Base-by-base conservation (phyloP, 2,797 vertebrate species). In the Acrossocheilus fasciatus region DNA sequence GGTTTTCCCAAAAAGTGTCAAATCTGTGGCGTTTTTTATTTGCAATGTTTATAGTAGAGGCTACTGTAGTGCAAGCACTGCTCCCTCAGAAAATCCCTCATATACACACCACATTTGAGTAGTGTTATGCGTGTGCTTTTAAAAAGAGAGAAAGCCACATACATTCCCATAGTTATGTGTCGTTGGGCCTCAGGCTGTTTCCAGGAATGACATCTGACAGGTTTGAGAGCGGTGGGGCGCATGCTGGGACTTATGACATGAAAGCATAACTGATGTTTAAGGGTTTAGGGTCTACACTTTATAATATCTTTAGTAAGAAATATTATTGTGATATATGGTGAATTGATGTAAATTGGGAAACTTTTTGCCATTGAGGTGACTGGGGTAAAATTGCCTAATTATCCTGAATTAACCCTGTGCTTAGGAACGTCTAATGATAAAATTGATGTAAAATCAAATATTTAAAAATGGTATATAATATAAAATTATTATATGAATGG, bases 131-230 rank as follows among this genome's bases (percentile, higher is more conserved):
- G 2, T 74, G 20, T 82, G 59, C 15, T 20, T 41, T 57, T 18
- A 30, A 43, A 57, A 54, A 41, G 6, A 26, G 34, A 14, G 30
- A 20, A 69, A 70, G 18, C 5, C n/a, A 8, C 50, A 57, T 54
- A 88, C 85, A 90, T 89, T 91, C 89, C 87, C 90, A 90, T 86
- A 14, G 34, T 57, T 43, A n/a, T 76, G 82, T 90, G 89, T 94
- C 90, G 95, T 96, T 96, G 93, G 90, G 92, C 95, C 93, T 23
- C n/a, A 70, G 95, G 95, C 93, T 17, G 81, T 93, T 92, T 94
- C 92, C 91, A 95, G 93, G 96, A 96, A 96, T 96, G 95, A 95
- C 92, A 95, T 85, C 93, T 0, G 91, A 95, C 95, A 91, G 95
- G 95, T 96, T 96, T 94, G 83, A 52, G 70, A 92, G 86, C 87